Evolutionary conservation across 35 echinoderm and acorn worm species (phyloP), one percentile per base, ranked within the genome.

Genomic region (Lytechinus variegatus): DNA sequence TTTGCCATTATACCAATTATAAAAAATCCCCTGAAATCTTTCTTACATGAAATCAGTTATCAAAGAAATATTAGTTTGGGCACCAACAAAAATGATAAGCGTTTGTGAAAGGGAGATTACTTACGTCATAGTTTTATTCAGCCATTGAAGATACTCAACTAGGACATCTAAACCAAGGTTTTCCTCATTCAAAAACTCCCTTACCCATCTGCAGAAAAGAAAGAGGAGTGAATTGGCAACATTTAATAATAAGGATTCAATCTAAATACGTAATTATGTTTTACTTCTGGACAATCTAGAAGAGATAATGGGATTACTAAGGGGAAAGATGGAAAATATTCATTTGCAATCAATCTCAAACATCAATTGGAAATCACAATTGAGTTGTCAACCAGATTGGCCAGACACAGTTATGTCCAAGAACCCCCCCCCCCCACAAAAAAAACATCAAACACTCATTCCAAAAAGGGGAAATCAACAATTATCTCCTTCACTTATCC

Each of bases 111-210:
- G 57, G 57, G 66, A 16, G 16, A 16, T 58, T 54, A 97, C 98
- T 97, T 97, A 99, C 98, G 98, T 99, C 98, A 99, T 99, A 27
- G 98, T 96, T 95, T 98, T 99, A 92, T 99, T 97, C 4, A 99
- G 87, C 96, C 97, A 99, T 58, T 99, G 98, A 12, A 99, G 86
- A 87, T 99, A 99, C 89, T 99, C 98, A 14, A 99, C 96, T 24
- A 99, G 51, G 19, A 98, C 94, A 94, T 99, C 98, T 54, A 99
- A 94, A 0, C 98, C 98, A 61, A 53, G 92, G 95, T 99, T 99
- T 9, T 99, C 98, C 95, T 99, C 97, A 54, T 97, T 99, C 61
- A 99, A 55, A 79, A 99, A 99, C 86, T 99, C 98, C 53, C 98
- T 87, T 9, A 99, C 98, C 98, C 98, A 99, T 58, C 98, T 99